Evolutionary conservation across 2,113 vertebrate species (phyloP), one percentile per base, ranked within the genome.

Genomic region (Silurus asotus): DNA sequence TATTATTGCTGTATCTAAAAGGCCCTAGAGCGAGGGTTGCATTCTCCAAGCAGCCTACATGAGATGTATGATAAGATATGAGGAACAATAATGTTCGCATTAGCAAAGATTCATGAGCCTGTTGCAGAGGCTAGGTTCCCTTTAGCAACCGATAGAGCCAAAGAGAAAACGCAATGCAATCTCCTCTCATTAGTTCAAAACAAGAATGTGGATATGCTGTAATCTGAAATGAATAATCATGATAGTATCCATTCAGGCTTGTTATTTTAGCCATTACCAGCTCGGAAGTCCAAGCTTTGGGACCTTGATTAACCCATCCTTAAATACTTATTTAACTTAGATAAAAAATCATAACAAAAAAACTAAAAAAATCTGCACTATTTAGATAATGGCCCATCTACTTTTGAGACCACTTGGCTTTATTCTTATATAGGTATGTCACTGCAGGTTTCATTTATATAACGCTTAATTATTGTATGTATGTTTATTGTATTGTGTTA

Each of bases 41-140:
- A 82, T 82, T 65, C 59, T 56, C 49, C 67, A 75, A 55, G 45
- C 76, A 84, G 67, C 37, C 79, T 87, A 70, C 72, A 89, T 59
- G 62, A 85, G 86, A 85, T 85, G 64, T 88, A 78, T 85, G 83
- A 89, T 88, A 84, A 65, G 75, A 89, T 88, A 86, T 77, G 86
- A 84, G 28, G 67, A 84, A 84, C 81, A 76, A 59, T 88, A 84
- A 64, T 49, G 82, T 88, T 88, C 85, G 72, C 84, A 86, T 85
- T 87, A 86, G 81, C 59, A 19, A 86, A 84, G 88, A 89, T 89
- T 89, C 87, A 89, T 89, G 87, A 84, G 76, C 69, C 86, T 86
- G 86, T 88, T 86, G 65, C 76, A 84, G 70, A 77, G 81, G 70
- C 59, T 5, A 85, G 72, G 81, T 64, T 89, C 88, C 84, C 88